Percentiles rank a stretch among this genome's conserved stretches.
phyloP scores from a whole-genome alignment of 2,797 vertebrate genomes.

The Chaetodon trifasciatus region DNA sequence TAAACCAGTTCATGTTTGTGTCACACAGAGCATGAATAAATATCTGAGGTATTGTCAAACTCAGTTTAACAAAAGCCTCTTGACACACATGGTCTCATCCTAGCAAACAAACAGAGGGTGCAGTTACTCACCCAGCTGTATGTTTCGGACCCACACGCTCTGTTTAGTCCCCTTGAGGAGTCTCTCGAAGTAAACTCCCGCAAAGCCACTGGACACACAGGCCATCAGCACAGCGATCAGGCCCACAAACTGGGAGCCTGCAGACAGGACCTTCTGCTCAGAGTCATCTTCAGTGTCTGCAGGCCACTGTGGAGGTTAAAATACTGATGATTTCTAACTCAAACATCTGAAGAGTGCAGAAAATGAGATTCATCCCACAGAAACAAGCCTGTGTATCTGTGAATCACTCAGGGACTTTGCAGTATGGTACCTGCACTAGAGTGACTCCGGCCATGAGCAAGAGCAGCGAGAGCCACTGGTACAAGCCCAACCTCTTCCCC shows the following conservation, averaged over 20 bases:
- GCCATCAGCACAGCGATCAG: slow-evolving; percentile 93
- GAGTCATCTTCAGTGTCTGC: slow-evolving; percentile 78
- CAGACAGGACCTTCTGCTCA: slow-evolving; percentile 84
- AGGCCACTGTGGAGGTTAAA: slow-evolving; percentile 87
- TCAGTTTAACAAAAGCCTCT: neutral
- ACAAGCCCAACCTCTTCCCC: slow-evolving; percentile 88
- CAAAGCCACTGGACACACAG: slow-evolving; percentile 97
- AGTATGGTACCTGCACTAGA: slow-evolving; percentile 91
- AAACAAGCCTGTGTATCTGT: neutral
- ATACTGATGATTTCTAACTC: neutral
- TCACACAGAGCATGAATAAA: neutral
- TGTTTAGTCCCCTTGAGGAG: slow-evolving; percentile 98
- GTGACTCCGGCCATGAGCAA: slow-evolving; percentile 94
- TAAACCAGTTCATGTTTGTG: neutral
- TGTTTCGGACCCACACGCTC: slow-evolving; percentile 97
- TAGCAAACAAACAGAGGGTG: neutral
- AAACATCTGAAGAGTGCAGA: neutral
- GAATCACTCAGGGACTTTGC: too few relatives aligned
- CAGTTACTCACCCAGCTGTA: slow-evolving; percentile 91
- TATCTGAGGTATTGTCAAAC: neutral
- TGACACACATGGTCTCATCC: neutral
- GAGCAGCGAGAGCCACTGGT: slow-evolving; percentile 96
- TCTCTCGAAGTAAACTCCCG: slow-evolving; percentile 99
- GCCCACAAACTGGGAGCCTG: slow-evolving; percentile 91
- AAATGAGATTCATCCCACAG: neutral